These are phyloP conservation scores for Sterrhoptilus dennistouni DNA, from an alignment of 2,113 vertebrate species.

Conservation along the genomic window DNA sequence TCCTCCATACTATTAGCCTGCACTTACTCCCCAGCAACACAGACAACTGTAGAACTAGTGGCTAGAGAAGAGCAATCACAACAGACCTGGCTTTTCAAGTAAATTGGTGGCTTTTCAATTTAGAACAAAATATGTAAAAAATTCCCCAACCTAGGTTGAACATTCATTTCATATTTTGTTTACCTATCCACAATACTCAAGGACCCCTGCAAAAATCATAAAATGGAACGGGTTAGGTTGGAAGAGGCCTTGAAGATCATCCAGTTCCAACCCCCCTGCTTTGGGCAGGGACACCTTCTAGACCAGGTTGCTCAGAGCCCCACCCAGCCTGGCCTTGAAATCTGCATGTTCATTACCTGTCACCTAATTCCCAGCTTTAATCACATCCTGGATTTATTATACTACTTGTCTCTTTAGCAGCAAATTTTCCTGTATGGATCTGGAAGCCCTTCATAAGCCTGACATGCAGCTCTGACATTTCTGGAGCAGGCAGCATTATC, in stretches of 20 bases:
- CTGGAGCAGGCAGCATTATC: neutral
- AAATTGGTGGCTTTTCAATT: neutral
- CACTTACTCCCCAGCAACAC: neutral
- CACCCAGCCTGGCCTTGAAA: neutral
- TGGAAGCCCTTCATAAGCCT: neutral
- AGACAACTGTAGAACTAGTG: neutral
- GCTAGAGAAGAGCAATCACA: neutral
- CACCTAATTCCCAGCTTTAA: neutral
- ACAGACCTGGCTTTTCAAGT: neutral
- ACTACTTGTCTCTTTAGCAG: neutral
- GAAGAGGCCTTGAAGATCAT: neutral
- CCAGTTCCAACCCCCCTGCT: neutral
- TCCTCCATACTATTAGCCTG: neutral
- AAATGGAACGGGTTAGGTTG: neutral
- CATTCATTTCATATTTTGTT: neutral
- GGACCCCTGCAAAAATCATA: neutral
- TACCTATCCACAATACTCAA: neutral
- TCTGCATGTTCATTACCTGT: neutral
- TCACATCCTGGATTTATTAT: neutral
- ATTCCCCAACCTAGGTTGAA: neutral
- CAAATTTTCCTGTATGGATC: neutral
- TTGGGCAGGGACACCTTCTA: neutral
- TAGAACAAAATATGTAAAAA: neutral
- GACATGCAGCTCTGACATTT: neutral
- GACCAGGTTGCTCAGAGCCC: neutral